phyloP scores from a whole-genome alignment of 1,140 invertebrate genomes.

The Patella vulgata region DNA sequence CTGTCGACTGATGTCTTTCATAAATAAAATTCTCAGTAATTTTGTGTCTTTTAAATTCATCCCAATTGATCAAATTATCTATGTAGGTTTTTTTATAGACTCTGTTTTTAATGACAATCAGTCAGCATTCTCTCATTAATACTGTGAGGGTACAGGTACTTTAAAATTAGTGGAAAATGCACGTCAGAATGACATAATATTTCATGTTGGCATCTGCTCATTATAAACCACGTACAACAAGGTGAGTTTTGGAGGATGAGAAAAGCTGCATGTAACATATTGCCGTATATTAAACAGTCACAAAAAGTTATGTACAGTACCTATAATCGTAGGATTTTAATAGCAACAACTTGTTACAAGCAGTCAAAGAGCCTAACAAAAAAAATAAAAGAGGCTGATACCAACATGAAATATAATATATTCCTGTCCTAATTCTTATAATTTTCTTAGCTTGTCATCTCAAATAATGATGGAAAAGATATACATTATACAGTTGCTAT shows the following conservation, averaged over 20 bases:
- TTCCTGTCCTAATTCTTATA: background rate
- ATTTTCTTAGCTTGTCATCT: background rate
- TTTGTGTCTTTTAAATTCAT: conserved; percentile 1
- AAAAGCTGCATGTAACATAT: conserved; percentile 14
- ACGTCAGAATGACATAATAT: background rate
- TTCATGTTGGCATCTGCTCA: conserved; percentile 19
- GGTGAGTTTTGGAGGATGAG: background rate
- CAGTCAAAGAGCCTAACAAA: background rate
- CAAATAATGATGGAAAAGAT: conserved; percentile 1
- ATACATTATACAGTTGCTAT: background rate
- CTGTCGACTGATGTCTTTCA: background rate
- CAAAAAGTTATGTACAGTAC: conserved; percentile 5
- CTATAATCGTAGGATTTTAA: conserved; percentile 7
- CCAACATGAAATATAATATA: conserved; percentile 8
- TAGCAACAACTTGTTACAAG: background rate
- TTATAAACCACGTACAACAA: too few relatives aligned
- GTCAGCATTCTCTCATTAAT: conserved; percentile 25
- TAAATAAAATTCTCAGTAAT: conserved; percentile 5
- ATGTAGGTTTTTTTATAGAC: background rate
- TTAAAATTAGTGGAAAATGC: conserved; percentile 9
- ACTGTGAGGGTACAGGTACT: conserved; percentile 36
- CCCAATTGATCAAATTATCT: background rate
- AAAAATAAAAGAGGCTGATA: conserved; percentile 3
- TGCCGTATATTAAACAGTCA: background rate
- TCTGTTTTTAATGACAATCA: conserved; percentile 6